These are phyloP conservation scores for Heliconius congener DNA, from an alignment of 1,140 invertebrate genomes.

Conservation along the genomic window DNA sequence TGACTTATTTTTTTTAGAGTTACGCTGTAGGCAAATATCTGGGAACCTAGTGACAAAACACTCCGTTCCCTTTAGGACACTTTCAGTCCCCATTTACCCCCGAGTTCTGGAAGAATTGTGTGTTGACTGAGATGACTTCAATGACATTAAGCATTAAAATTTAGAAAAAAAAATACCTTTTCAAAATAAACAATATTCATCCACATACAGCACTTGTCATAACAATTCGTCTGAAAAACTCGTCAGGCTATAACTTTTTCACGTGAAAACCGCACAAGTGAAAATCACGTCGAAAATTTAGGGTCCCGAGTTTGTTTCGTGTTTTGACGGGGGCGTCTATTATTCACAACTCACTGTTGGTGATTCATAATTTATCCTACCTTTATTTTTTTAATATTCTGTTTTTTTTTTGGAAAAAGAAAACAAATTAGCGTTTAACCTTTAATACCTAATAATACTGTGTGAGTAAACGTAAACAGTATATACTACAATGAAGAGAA, in stretches of 20 bases:
- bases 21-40: too few species aligned
- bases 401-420: neutral
- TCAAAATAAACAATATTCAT: neutral
- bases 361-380: neutral
- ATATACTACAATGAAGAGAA: neutral
- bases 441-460: constrained; percentile 2
- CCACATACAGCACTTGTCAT: neutral
- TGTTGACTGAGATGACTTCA: too few species aligned
- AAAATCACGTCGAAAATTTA: constrained; percentile 19
- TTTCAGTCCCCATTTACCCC: too few species aligned
- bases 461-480: neutral
- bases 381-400: neutral
- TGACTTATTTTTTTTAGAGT: too few species aligned
- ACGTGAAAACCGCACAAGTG: constrained; percentile 17
- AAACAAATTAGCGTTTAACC: neutral
- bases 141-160: too few species aligned
- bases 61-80: neutral
- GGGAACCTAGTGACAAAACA: neutral
- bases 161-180: too few species aligned
- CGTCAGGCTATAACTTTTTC: constrained; percentile 22
- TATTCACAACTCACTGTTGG: constrained; percentile 21
- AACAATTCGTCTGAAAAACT: constrained; percentile 11
- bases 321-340: constrained; percentile 22
- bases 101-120: too few species aligned
- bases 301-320: constrained; percentile 13